Evolutionary conservation across 53 echinoderm and acorn worm genomes (phyloP), one percentile per base, ranked within the genome.

Genomic region (Apostichopus leukothele): DNA sequence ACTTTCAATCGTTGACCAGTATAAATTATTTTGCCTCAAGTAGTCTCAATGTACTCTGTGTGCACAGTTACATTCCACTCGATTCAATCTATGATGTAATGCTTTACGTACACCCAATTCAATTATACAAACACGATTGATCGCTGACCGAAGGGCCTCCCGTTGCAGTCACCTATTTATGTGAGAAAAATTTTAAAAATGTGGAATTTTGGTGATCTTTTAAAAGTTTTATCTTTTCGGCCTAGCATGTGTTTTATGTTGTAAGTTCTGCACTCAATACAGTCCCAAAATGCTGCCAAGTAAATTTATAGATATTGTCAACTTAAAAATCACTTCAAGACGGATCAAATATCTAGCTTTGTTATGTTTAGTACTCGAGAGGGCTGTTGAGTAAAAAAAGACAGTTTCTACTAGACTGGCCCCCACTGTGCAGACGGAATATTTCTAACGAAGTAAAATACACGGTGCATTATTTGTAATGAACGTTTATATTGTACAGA

Each of bases 271-370:
- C 39, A 39, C 39, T 39, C 39, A 3, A 71, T 71, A 71, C 71
- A 71, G 20, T 71, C 71, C 71, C 4, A 16, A 71, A n/a, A 71
- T 39, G 39, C 71, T 71, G 6, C 6, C 18, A 14, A 4, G 71
- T 19, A 71, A 71, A 71, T 71, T 71, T 16, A 71, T 16, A 71
- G 71, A 71, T 71, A 71, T 71, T 71, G 71, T 71, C 71, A 71
- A 71, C 71, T 71, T 71, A 16, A 71, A 71, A 71, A 71, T 71
- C 71, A 71, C 71, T 71, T 71, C 71, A 71, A 19, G 18, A 16
- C 57, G 18, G 71, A 71, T 71, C 71, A 71, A 13, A 19, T 71
- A 16, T 71, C 71, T 16, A 19, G 0, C 57, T 57, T 68, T 71
- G 39, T 39, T 39, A 39, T 71, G 20, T 71, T 71, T 71, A 39